Percentiles rank a stretch among this genome's conserved stretches.
Conservation (phyloP, 1,140 invertebrate genomes). For the Pinna nobilis region DNA sequence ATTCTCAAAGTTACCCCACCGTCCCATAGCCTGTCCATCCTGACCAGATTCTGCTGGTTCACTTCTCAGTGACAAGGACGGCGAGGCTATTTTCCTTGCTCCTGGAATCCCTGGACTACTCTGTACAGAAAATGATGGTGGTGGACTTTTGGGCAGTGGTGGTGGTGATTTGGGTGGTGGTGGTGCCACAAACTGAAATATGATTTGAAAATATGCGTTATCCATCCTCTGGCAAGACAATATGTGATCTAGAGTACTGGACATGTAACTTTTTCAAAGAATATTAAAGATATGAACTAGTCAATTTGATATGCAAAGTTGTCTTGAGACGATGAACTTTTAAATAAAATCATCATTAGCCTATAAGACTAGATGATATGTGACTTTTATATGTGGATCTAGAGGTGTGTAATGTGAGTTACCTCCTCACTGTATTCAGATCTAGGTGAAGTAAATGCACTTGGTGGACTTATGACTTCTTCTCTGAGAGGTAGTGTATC, state of each 20-base stretch:
- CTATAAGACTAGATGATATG: too few species aligned
- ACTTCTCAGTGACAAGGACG: slow-evolving; percentile 11
- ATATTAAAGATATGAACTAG: too few species aligned
- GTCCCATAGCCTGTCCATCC: not conserved
- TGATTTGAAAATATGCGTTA: not conserved
- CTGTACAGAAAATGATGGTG: too few species aligned
- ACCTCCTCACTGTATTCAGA: too few species aligned
- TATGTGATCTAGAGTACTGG: too few species aligned
- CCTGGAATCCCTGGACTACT: slow-evolving; percentile 5
- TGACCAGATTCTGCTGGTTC: not conserved
- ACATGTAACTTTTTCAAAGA: too few species aligned
- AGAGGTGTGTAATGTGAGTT: too few species aligned
- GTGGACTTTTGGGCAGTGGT: slow-evolving; percentile 20
- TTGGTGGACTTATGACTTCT: slow-evolving; percentile 34
- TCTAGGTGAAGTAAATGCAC: slow-evolving; percentile 30
- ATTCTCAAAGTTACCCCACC: slow-evolving; percentile 20
- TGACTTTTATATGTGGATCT: not conserved
- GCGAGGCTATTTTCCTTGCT: slow-evolving; percentile 11
- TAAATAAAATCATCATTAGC: too few species aligned
- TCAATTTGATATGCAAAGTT: too few species aligned
- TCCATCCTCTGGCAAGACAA: not conserved
- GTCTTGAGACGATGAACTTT: too few species aligned
- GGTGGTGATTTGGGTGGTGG: too few species aligned
- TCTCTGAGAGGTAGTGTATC: slow-evolving; percentile 21
- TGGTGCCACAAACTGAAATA: slow-evolving; percentile 6